Percentiles rank a stretch among this genome's conserved stretches.
These are phyloP conservation scores for Meandrina meandrites DNA, from an alignment of 92 coral and sea anemone genomes.

Conservation along the genomic window DNA sequence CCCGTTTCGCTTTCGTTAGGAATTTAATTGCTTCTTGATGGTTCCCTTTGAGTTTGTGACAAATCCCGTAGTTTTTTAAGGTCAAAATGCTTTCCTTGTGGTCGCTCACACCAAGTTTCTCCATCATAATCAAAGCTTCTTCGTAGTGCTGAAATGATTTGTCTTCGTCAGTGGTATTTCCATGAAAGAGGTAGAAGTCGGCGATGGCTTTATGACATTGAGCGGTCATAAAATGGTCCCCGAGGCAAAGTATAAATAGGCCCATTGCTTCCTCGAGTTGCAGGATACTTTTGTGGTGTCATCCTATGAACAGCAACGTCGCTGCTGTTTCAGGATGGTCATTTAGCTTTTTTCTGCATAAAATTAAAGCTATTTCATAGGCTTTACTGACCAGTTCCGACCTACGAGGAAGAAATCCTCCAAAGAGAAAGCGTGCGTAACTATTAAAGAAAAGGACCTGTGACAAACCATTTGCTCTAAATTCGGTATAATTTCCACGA, in stretches of 20 bases:
- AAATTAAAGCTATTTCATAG: no score
- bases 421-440: constrained; percentile 9
- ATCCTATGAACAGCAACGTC: not conserved
- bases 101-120: no score
- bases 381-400: no score
- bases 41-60: constrained; percentile 7
- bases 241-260: constrained; percentile 3
- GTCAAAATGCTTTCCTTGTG: no score
- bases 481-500: not conserved
- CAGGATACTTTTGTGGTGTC: no score
- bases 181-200: no score
- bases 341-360: not conserved
- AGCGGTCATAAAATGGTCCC: constrained; percentile 25
- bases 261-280: no score
- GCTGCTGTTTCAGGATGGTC: constrained; percentile 28
- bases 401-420: no score
- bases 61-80: no score
- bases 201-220: not conserved
- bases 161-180: no score
- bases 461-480: not conserved
- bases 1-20: constrained; percentile 10
- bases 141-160: not conserved
- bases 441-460: not conserved
- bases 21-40: not conserved
- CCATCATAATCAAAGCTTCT: no score